Evolutionary conservation across 2,113 vertebrate species (phyloP).

Genomic region (Oreochromis niloticus): DNA sequence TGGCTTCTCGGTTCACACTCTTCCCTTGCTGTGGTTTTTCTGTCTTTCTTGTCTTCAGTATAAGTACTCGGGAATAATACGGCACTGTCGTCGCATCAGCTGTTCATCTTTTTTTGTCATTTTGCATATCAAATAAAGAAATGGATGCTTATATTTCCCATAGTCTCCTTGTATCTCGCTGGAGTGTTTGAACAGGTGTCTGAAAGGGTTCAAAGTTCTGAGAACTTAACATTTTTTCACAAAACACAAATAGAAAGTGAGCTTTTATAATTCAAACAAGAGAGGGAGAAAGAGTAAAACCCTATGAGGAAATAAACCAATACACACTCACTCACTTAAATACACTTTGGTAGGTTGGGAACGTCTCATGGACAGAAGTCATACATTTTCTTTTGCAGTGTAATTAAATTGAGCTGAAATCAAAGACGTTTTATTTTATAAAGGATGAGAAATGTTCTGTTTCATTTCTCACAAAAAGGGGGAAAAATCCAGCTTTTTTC

Average conservation of each 20-base stretch:
- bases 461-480: neutral
- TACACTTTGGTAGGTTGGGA: neutral
- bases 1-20: neutral
- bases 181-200: neutral
- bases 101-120: neutral
- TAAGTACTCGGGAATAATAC: neutral
- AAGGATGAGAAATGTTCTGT: fast-evolving
- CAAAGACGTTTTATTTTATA: neutral
- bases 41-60: neutral
- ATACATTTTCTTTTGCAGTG: fast-evolving
- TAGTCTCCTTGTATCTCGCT: neutral
- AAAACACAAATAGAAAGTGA: neutral
- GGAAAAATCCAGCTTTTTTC: neutral
- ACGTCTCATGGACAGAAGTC: neutral
- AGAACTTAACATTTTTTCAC: neutral
- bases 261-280: neutral
- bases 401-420: neutral
- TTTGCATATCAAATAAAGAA: neutral
- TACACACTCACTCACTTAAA: neutral
- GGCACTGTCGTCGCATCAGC: neutral
- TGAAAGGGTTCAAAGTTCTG: neutral
- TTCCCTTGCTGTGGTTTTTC: neutral
- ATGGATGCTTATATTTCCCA: neutral
- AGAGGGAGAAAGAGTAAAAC: neutral
- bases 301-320: neutral